phyloP scores from a whole-genome alignment of 2,113 vertebrate species.

The Alaudala cheleensis region DNA sequence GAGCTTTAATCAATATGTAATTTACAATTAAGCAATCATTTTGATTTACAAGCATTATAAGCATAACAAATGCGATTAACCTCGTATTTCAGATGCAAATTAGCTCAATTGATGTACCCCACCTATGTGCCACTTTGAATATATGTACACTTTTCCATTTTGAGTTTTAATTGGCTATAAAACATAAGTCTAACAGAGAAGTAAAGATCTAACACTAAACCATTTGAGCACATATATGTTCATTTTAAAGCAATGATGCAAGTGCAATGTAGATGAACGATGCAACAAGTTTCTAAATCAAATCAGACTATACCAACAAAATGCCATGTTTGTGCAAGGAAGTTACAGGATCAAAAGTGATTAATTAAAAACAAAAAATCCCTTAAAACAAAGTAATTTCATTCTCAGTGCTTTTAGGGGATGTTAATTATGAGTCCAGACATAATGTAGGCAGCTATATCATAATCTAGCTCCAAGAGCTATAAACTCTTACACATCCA shows the following conservation, averaged over 20 bases:
- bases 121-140: constrained; percentile 30
- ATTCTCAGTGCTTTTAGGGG: not conserved
- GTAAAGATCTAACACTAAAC: not conserved
- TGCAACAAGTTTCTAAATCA: not conserved
- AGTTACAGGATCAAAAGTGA: not conserved
- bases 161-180: constrained; percentile 57
- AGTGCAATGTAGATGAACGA: not conserved
- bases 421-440: not conserved
- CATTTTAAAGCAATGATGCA: not conserved
- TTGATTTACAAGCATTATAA: constrained; percentile 63
- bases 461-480: not conserved
- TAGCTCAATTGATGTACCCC: constrained; percentile 57
- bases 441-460: not conserved
- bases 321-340: not conserved
- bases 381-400: not conserved
- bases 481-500: not conserved
- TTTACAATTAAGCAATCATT: constrained; percentile 71
- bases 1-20: constrained; percentile 66
- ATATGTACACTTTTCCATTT: constrained; percentile 35
- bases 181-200: not conserved
- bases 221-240: not conserved
- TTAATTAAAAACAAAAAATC: not conserved
- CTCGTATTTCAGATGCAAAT: constrained; percentile 55
- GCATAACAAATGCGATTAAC: constrained; percentile 70
- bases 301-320: not conserved